Conservation (phyloP, 2,113 vertebrate genomes). For the Mus spicilegus region DNA sequence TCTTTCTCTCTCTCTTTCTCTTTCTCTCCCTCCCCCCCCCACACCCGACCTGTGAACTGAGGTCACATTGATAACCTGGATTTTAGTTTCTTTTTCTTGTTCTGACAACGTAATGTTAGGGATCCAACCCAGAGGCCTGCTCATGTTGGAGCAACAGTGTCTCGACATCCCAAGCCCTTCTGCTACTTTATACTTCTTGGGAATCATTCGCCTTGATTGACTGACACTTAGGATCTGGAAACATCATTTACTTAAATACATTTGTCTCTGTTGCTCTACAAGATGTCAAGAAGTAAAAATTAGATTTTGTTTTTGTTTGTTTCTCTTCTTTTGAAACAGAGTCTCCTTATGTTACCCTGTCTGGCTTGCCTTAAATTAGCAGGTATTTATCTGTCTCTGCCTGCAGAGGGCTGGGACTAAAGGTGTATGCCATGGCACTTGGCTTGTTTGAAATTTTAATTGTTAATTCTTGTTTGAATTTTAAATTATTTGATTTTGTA, state of each 20-base stretch:
- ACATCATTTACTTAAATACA: not conserved
- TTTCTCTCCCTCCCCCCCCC: not conserved
- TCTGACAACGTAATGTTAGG: not conserved
- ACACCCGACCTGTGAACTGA: not conserved
- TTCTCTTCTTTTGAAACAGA: not conserved
- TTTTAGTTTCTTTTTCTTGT: not conserved
- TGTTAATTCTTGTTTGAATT: not conserved
- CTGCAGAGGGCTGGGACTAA: not conserved
- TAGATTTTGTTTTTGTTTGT: not conserved
- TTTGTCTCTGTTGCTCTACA: not conserved
- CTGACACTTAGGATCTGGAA: not conserved
- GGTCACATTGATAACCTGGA: not conserved
- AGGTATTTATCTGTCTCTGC: not conserved
- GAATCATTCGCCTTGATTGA: not conserved
- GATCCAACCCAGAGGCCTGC: not conserved
- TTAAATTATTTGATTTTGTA: not conserved
- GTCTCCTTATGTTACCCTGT: not conserved
- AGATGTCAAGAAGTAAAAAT: not conserved
- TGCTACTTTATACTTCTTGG: too few relatives aligned
- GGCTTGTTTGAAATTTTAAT: not conserved
- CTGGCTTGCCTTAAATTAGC: not conserved
- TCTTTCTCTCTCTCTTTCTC: not conserved
- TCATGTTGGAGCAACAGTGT: not conserved
- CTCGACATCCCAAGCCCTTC: not conserved
- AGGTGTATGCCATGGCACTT: not conserved